phyloP scores from a whole-genome alignment of 2,888 invertebrate genomes.

The Octonoba sinensis region DNA sequence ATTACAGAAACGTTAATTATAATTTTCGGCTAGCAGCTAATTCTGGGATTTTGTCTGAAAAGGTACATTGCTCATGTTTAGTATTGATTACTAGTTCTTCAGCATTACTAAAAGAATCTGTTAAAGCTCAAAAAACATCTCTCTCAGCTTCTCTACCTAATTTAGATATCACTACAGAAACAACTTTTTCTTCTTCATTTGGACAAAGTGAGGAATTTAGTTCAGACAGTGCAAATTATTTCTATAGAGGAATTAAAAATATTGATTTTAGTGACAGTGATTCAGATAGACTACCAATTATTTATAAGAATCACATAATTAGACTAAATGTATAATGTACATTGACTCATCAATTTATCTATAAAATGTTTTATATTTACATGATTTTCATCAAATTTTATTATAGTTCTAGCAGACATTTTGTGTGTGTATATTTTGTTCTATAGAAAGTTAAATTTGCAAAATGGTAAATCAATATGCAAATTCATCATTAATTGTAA shows the following conservation, averaged over 20 bases:
- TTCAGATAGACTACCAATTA: slow-evolving; percentile 4
- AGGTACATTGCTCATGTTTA: slow-evolving; percentile 56
- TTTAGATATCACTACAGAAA: slow-evolving; percentile 16
- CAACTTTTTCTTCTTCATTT: background rate
- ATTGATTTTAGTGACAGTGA: slow-evolving; percentile 6
- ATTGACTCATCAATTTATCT: background rate
- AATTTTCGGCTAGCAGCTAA: slow-evolving; percentile 41
- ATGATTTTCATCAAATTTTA: background rate
- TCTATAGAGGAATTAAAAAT: background rate
- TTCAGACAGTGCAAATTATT: background rate
- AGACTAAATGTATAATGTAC: slow-evolving; percentile 13
- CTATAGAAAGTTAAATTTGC: no score
- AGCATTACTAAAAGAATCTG: background rate
- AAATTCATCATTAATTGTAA: no score
- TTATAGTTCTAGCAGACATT: no score
- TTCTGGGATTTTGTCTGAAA: slow-evolving; percentile 10
- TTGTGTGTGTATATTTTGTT: no score
- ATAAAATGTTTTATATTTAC: background rate
- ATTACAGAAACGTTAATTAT: slow-evolving; percentile 44
- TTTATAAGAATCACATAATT: slow-evolving; percentile 27
- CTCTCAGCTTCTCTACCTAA: slow-evolving; percentile 35
- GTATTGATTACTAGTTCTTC: slow-evolving; percentile 22
- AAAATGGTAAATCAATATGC: no score
- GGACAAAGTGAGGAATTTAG: background rate
- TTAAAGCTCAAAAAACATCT: background rate